Evolutionary conservation across 2,888 invertebrate species (phyloP).

Genomic region (Portevinia maculata): DNA sequence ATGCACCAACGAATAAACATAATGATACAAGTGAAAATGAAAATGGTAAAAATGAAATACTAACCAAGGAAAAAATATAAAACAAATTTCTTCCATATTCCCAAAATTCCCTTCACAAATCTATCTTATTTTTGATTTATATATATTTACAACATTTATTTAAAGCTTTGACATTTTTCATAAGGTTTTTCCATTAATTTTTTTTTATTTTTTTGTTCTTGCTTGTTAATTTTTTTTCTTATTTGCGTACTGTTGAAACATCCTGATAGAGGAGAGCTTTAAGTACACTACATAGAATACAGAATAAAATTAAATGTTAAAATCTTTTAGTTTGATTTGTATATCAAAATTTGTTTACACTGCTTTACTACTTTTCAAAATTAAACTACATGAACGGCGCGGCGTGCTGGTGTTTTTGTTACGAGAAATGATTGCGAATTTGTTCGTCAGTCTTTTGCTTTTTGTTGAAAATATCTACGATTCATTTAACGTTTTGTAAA

Average conservation of each 20-base stretch:
- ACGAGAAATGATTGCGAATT: conserved; percentile 37
- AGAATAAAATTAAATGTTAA: conserved; percentile 59
- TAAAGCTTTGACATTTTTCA: conserved; percentile 49
- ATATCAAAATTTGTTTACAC: conserved; percentile 33
- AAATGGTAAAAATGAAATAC: conserved; percentile 1
- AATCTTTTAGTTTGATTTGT: conserved; percentile 30
- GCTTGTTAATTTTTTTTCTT: conserved; percentile 69
- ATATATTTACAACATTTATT: conserved; percentile 54
- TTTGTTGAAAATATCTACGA: neutral
- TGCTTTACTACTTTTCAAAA: conserved; percentile 42
- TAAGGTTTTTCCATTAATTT: conserved; percentile 27
- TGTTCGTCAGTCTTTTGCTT: conserved; percentile 61
- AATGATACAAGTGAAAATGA: neutral
- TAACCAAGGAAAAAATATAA: neutral
- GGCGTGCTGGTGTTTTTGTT: conserved; percentile 24
- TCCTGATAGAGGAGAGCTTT: conserved; percentile 78
- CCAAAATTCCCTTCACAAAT: conserved; percentile 33
- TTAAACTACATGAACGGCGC: conserved; percentile 56
- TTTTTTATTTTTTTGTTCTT: conserved; percentile 15
- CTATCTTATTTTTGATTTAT: conserved; percentile 30
- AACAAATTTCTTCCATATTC: conserved; percentile 11
- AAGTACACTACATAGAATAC: conserved; percentile 77
- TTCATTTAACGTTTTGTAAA: neutral
- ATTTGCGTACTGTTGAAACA: conserved; percentile 76
- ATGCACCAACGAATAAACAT: neutral